These are phyloP conservation scores for Drosophila suboccidentalis DNA, from an alignment of 2,888 invertebrate species.

Conservation along the genomic window DNA sequence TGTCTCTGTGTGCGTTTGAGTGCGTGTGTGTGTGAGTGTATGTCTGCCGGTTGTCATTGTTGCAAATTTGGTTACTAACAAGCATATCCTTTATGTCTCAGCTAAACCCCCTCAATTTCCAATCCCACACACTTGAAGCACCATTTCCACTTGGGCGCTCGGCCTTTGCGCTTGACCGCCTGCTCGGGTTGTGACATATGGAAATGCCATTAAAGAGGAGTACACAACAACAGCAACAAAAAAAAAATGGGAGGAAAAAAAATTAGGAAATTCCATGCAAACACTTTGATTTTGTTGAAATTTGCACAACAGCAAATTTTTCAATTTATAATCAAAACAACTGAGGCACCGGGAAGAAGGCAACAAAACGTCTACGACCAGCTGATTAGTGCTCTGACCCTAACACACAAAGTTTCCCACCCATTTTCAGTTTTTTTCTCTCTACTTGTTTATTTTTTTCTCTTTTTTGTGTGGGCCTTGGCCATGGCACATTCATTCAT, in stretches of 20 bases:
- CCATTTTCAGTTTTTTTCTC: neutral
- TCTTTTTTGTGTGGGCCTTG: slow-evolving; percentile 29
- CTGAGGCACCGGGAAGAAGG: slow-evolving; percentile 32
- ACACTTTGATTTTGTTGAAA: slow-evolving; percentile 71
- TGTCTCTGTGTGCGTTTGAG: slow-evolving; percentile 6
- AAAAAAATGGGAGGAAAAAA: slow-evolving; percentile 12
- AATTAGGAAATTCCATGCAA: slow-evolving; percentile 52
- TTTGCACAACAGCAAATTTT: slow-evolving; percentile 74
- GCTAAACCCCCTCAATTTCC: slow-evolving; percentile 1
- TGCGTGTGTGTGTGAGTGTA: slow-evolving; percentile 10
- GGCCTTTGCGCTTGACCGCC: slow-evolving; percentile 76
- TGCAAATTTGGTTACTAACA: slow-evolving; percentile 67
- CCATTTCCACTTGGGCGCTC: slow-evolving; percentile 67
- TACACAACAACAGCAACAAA: slow-evolving; percentile 3
- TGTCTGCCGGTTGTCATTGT: slow-evolving; percentile 33
- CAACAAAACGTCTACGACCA: slow-evolving; percentile 39
- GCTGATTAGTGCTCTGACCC: slow-evolving; percentile 71
- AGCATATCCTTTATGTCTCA: slow-evolving; percentile 60
- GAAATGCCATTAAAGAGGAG: slow-evolving; percentile 54
- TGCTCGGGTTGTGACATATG: slow-evolving; percentile 67
- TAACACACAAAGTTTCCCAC: slow-evolving; percentile 28
- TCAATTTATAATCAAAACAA: slow-evolving; percentile 80
- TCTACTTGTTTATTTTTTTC: neutral
- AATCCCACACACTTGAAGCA: neutral
- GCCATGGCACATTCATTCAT: slow-evolving; percentile 60